Evolutionary conservation across 1,140 invertebrate species (phyloP).

Genomic region (Papilio glaucus): DNA sequence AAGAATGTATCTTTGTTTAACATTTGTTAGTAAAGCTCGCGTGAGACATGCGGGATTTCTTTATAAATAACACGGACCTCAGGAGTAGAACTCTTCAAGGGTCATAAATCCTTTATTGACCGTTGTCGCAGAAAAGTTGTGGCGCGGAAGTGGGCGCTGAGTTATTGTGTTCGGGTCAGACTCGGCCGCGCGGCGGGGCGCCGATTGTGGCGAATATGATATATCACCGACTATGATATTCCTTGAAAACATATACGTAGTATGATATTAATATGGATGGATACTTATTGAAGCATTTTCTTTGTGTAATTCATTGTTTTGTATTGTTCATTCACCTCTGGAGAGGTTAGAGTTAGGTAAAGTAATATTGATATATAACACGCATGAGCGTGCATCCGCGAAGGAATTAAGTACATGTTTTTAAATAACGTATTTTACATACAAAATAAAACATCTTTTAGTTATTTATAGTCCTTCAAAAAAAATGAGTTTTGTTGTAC

Average conservation of each 20-base stretch:
- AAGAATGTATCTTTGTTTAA: no score
- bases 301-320: no score
- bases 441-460: no score
- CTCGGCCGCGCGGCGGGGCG: neutral
- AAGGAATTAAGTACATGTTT: no score
- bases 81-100: neutral
- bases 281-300: no score
- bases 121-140: slow-evolving; percentile 24
- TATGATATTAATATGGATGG: neutral
- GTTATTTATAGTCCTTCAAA: no score
- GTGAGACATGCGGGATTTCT: neutral
- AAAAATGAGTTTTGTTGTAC: no score
- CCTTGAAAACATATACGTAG: neutral
- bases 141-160: neutral
- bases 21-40: neutral
- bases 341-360: no score
- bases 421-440: no score
- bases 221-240: neutral
- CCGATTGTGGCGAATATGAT: neutral
- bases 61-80: neutral
- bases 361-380: no score
- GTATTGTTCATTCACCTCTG: no score
- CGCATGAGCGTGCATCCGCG: no score
- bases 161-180: slow-evolving; percentile 17
- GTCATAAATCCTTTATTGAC: slow-evolving; percentile 28